A percentile compares a stretch with the other conserved stretches of the same genome.
These are phyloP conservation scores for Empis stercorea DNA, from an alignment of 2,888 invertebrate species.

Conservation along the genomic window DNA sequence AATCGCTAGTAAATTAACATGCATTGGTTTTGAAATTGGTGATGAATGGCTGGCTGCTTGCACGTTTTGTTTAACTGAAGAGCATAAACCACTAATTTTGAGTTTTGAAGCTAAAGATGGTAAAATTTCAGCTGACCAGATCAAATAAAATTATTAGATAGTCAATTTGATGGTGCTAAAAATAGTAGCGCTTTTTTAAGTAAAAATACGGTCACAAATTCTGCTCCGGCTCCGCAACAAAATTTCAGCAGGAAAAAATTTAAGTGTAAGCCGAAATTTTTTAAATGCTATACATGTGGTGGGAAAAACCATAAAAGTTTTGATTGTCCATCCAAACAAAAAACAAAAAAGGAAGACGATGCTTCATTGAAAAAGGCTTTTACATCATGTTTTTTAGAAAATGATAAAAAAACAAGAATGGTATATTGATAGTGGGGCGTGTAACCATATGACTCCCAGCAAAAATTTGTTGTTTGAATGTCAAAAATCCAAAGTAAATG, in stretches of 20 bases:
- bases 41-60: too few relatives aligned
- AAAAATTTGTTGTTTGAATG: neutral
- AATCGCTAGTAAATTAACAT: constrained; percentile 6
- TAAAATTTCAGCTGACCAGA: constrained; percentile 3
- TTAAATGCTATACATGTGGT: constrained; percentile 8
- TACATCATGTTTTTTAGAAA: neutral
- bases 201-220: neutral
- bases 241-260: too few relatives aligned
- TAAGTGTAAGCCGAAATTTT: neutral
- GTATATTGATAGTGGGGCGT: neutral
- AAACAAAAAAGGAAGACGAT: neutral
- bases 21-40: too few relatives aligned
- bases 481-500: neutral
- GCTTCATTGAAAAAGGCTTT: constrained; percentile 4
- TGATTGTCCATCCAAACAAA: neutral
- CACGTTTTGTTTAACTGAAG: too few relatives aligned
- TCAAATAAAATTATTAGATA: constrained; percentile 6
- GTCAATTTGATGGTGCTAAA: neutral
- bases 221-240: too few relatives aligned
- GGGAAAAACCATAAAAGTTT: constrained; percentile 7
- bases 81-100: too few relatives aligned
- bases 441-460: neutral
- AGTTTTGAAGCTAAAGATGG: constrained; percentile 6
- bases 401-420: neutral
- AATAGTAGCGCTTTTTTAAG: constrained; percentile 3